A percentile compares a stretch with the other conserved stretches of the same genome.
phyloP scores from a whole-genome alignment of 2,797 vertebrate genomes.

The Gobio occitaniae region DNA sequence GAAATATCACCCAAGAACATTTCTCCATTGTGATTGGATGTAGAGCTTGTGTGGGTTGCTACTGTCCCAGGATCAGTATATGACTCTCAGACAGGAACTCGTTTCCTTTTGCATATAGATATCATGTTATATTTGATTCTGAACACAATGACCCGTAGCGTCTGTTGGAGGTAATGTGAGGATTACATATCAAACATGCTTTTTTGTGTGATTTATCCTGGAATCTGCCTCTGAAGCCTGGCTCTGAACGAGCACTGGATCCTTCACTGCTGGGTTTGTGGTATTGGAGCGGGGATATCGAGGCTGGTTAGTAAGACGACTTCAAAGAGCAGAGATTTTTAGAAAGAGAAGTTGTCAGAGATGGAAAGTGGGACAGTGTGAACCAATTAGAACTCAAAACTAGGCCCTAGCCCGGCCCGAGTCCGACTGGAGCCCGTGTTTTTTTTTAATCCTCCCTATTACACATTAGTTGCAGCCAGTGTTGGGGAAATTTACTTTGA shows the following conservation, averaged over 20 bases:
- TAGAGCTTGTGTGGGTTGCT: neutral
- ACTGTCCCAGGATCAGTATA: neutral
- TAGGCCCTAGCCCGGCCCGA: too few species aligned
- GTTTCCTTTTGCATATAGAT: neutral
- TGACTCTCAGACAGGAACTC: neutral
- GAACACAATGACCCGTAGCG: neutral
- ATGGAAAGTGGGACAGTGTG: neutral
- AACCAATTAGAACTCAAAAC: too few species aligned
- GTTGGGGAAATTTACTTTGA: too few species aligned
- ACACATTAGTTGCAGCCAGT: too few species aligned
- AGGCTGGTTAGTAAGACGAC: slow-evolving; percentile 9
- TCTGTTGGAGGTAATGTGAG: neutral
- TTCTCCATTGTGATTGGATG: neutral
- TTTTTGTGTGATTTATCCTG: slow-evolving; percentile 5
- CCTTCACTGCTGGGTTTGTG: neutral
- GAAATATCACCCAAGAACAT: neutral
- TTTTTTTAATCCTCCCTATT: too few species aligned
- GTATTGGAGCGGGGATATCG: neutral
- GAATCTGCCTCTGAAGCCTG: neutral
- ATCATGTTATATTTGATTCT: neutral
- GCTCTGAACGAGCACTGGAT: neutral
- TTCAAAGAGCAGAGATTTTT: neutral
- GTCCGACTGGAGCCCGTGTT: too few species aligned
- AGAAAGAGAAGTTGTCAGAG: neutral
- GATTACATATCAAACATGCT: neutral